A percentile compares a stretch with the other conserved stretches of the same genome.
Evolutionary conservation across 2,113 vertebrate species (phyloP).

Genomic region (Melospiza georgiana): DNA sequence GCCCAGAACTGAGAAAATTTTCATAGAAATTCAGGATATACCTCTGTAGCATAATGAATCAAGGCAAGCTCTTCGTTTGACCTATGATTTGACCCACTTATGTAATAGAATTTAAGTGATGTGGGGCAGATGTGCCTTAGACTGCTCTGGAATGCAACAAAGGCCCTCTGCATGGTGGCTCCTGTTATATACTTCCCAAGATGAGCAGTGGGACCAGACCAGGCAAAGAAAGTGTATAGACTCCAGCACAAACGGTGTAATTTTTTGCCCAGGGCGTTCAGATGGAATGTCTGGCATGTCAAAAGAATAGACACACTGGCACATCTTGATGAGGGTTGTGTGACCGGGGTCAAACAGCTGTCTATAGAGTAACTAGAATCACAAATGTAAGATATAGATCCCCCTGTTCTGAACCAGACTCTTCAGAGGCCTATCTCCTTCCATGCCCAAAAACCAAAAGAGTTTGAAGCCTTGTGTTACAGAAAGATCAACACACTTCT

Average conservation of each 20-base stretch:
- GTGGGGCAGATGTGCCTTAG: not conserved
- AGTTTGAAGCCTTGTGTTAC: not conserved
- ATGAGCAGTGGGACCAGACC: not conserved
- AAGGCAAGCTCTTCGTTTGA: not conserved
- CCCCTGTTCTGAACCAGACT: not conserved
- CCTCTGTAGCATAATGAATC: not conserved
- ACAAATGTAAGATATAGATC: not conserved
- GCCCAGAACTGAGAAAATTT: not conserved
- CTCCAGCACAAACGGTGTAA: not conserved
- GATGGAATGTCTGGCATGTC: not conserved
- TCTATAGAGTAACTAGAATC: not conserved
- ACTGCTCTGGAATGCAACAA: not conserved
- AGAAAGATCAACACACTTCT: not conserved
- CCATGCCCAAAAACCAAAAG: not conserved
- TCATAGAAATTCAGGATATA: not conserved
- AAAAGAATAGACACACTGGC: not conserved
- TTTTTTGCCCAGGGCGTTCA: not conserved
- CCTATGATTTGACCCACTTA: not conserved
- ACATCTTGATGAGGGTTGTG: not conserved
- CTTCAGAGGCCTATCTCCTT: not conserved
- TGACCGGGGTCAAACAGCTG: not conserved
- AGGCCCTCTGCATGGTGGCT: accelerated
- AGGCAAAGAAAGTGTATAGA: not conserved
- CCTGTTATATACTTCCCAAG: not conserved
- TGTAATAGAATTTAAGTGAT: not conserved